A percentile compares a stretch with the other conserved stretches of the same genome.
phyloP scores from a whole-genome alignment of 2,797 vertebrate genomes.

The Gallinago solitaria region DNA sequence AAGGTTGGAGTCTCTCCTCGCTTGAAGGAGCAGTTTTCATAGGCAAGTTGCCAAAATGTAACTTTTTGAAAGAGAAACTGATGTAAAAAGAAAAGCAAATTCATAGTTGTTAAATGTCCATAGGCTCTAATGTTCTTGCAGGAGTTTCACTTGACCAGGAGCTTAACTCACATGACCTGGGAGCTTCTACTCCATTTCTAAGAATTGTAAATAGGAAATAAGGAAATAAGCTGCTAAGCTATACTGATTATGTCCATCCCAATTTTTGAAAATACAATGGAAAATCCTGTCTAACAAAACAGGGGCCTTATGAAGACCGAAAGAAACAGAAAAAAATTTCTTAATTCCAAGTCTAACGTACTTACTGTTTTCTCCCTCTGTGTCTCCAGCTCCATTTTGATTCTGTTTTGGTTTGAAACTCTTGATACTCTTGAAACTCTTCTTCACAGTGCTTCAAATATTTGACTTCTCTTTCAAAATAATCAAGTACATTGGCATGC shows the following conservation, averaged over 20 bases:
- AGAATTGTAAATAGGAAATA: background rate
- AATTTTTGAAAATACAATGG: background rate
- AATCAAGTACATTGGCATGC: constrained; percentile 76
- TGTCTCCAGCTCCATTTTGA: constrained; percentile 60
- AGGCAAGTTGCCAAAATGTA: background rate
- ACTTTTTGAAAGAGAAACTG: background rate
- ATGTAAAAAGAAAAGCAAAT: background rate
- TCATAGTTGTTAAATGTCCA: background rate
- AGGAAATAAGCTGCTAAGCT: background rate
- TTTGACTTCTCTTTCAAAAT: constrained; percentile 85
- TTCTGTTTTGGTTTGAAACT: constrained; percentile 72
- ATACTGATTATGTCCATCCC: background rate
- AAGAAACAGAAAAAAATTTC: background rate
- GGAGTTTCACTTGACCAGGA: background rate
- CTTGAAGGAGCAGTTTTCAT: background rate
- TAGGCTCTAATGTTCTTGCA: background rate
- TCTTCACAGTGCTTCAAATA: constrained; percentile 78
- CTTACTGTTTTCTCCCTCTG: constrained; percentile 74
- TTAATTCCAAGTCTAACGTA: constrained; percentile 51
- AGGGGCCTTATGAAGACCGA: background rate
- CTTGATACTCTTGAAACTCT: constrained; percentile 36
- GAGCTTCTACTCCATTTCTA: background rate
- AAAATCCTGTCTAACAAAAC: background rate
- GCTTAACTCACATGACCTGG: background rate
- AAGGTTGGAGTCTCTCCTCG: background rate